Conservation (phyloP, 1,140 invertebrate genomes). For the Patella vulgata region DNA sequence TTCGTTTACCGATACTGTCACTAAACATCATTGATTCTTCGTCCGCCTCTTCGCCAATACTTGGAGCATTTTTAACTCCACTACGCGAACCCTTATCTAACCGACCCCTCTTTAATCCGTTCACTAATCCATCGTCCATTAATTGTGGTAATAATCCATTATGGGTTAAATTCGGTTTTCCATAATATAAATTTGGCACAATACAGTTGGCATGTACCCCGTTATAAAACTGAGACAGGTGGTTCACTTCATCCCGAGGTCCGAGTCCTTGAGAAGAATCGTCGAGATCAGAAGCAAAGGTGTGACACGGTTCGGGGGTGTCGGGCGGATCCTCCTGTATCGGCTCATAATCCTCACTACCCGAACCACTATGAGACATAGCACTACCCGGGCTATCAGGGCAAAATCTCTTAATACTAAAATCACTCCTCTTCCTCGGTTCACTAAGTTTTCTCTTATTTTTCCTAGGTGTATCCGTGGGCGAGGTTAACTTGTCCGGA, state of each 20-base stretch:
- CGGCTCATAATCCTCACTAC: conserved; percentile 50
- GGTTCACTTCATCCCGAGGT: conserved; percentile 4
- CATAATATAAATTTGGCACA: conserved; percentile 27
- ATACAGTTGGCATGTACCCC: conserved; percentile 27
- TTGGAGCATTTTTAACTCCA: conserved; percentile 28
- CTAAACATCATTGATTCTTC: conserved; percentile 50
- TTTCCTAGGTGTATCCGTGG: conserved; percentile 52
- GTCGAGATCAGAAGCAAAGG: conserved; percentile 1
- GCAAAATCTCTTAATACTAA: conserved; percentile 60
- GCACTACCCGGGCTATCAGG: conserved; percentile 59
- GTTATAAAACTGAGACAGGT: conserved; percentile 8
- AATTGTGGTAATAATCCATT: conserved; percentile 14
- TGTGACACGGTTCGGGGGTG: conserved; percentile 22
- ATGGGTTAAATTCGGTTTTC: conserved; percentile 26
- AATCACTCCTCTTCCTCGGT: conserved; percentile 70
- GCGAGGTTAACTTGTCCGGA: conserved; percentile 19
- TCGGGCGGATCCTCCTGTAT: conserved; percentile 37
- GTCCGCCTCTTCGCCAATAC: conserved; percentile 28
- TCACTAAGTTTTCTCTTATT: conserved; percentile 80
- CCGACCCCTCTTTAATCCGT: conserved; percentile 1
- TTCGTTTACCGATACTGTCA: conserved; percentile 28
- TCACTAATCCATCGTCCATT: conserved; percentile 15
- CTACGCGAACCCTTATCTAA: conserved; percentile 16
- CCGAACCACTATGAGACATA: conserved; percentile 30
- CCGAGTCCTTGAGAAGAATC: background rate